phyloP scores from a whole-genome alignment of 2,797 vertebrate species.

The Premnoplex brunnescens region DNA sequence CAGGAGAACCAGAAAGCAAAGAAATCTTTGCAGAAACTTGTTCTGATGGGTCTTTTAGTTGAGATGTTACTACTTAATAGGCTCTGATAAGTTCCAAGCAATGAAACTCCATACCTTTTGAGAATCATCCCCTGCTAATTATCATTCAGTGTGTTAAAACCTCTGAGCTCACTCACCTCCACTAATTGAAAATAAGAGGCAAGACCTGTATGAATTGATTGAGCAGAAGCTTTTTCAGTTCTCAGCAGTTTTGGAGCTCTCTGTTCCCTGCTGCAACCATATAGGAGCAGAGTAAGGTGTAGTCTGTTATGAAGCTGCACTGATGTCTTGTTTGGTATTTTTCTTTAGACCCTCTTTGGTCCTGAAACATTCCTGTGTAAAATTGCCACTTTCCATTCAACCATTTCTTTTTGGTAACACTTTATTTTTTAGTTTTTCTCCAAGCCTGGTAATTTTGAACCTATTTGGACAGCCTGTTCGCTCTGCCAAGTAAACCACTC shows the following conservation, averaged over 20 bases:
- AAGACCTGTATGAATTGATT: not conserved
- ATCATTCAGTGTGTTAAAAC: not conserved
- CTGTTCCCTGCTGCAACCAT: not conserved
- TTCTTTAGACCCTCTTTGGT: not conserved
- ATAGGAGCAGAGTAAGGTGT: not conserved
- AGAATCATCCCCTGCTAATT: conserved; percentile 4
- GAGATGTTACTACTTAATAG: not conserved
- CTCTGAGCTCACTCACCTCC: not conserved
- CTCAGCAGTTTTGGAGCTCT: not conserved
- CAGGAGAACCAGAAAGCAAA: not conserved
- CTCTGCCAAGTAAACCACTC: not conserved
- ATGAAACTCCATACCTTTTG: not conserved
- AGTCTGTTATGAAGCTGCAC: not conserved
- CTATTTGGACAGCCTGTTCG: not conserved
- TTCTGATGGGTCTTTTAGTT: not conserved
- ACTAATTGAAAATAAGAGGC: conserved; percentile 25
- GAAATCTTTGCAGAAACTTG: not conserved
- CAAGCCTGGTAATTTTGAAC: not conserved
- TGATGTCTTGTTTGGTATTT: not conserved
- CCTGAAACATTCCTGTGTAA: not conserved
- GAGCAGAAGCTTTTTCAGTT: not conserved
- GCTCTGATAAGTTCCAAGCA: not conserved
- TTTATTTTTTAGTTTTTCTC: not conserved
- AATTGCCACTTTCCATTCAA: not conserved
- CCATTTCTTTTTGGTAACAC: not conserved